Percentiles rank a stretch among this genome's conserved stretches.
phyloP scores from a whole-genome alignment of 2,113 vertebrate species.

The Clarias gariepinus region DNA sequence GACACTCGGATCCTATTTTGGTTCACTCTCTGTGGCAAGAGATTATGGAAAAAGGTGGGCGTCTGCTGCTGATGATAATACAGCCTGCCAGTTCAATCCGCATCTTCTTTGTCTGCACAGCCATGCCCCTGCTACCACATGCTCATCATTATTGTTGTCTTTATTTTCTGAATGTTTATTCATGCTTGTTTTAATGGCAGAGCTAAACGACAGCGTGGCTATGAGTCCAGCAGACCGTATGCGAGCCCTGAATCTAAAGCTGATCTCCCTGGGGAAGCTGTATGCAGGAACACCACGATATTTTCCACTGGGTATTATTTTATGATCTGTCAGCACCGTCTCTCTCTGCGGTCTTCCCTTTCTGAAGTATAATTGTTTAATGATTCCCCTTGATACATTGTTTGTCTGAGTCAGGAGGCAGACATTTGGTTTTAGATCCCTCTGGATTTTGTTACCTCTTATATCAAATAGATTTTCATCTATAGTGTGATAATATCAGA shows the following conservation, averaged over 20 bases:
- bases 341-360: background rate
- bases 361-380: conserved; percentile 41
- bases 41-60: conserved; percentile 89
- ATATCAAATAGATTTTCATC: background rate
- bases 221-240: conserved; percentile 87
- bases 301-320: conserved; percentile 87
- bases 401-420: conserved; percentile 49
- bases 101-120: background rate
- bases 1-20: conserved; percentile 92
- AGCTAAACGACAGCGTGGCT: conserved; percentile 81
- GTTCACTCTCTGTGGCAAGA: conserved; percentile 97
- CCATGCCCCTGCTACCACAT: background rate
- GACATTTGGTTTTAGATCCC: background rate
- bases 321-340: conserved; percentile 1
- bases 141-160: background rate
- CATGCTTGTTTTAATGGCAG: conserved; percentile 62
- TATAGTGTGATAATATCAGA: no score
- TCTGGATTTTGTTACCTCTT: background rate
- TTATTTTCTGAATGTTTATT: background rate
- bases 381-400: conserved; percentile 33
- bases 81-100: background rate
- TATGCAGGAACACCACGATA: conserved; percentile 94
- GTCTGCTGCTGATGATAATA: background rate
- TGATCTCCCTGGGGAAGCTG: conserved; percentile 89
- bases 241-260: conserved; percentile 89